Conservation (phyloP, 2,888 invertebrate genomes). For the Tenthredo scrophulariae region DNA sequence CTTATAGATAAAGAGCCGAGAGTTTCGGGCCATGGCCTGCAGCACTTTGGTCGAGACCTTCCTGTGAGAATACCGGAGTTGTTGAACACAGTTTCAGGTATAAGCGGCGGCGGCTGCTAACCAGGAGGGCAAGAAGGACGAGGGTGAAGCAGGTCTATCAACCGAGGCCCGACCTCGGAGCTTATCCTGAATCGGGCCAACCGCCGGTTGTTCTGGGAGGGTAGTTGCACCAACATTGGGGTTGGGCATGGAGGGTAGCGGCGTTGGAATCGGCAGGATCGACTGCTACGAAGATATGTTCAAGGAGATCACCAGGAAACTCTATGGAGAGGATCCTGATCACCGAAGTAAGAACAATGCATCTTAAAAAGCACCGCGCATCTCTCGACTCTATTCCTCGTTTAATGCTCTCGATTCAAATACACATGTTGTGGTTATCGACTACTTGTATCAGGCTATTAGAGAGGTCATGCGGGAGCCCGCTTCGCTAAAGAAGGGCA, state of each 20-base stretch:
- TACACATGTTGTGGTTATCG: conserved; percentile 59
- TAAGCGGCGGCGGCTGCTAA: conserved; percentile 54
- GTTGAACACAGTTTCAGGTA: conserved; percentile 63
- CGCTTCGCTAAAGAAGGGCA: background rate
- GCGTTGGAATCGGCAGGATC: conserved; percentile 78
- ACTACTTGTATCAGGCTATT: conserved; percentile 51
- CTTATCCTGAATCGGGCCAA: conserved; percentile 38
- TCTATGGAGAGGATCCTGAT: conserved; percentile 90
- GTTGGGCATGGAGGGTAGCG: conserved; percentile 80
- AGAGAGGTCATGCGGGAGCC: conserved; percentile 19
- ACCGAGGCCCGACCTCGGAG: conserved; percentile 44
- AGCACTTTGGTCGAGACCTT: conserved; percentile 6
- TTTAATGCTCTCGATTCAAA: background rate
- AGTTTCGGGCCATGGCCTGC: background rate
- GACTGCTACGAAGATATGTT: conserved; percentile 91
- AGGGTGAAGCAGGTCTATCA: conserved; percentile 49
- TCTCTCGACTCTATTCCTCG: background rate
- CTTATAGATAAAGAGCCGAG: background rate
- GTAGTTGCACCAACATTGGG: conserved; percentile 78
- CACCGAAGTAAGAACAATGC: conserved; percentile 74
- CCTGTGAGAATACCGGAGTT: conserved; percentile 27
- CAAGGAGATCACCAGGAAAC: conserved; percentile 94
- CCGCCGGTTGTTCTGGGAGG: conserved; percentile 40
- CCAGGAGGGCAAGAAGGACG: conserved; percentile 46
- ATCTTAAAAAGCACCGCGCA: conserved; percentile 57